Conservation (phyloP, 2,888 invertebrate species). For the Ecliptopera silaceata region DNA sequence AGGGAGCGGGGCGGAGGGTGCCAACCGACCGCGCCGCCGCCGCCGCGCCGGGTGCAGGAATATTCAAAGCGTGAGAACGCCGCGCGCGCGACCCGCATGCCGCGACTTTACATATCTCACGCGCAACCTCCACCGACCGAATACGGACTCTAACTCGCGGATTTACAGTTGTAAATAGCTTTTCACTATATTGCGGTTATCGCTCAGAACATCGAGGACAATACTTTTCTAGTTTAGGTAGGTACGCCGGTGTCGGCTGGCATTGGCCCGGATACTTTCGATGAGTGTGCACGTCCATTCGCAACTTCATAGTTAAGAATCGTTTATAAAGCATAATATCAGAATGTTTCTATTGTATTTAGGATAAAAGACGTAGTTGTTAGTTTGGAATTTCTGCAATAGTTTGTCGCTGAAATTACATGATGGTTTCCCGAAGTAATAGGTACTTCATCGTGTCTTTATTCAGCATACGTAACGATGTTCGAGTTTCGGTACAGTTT, state of each 20-base stretch:
- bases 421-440: constrained; percentile 1
- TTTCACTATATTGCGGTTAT: constrained; percentile 62
- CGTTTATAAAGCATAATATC: constrained; percentile 27
- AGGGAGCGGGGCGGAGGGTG: constrained; percentile 50
- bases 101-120: constrained; percentile 82
- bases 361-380: no score
- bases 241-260: constrained; percentile 63
- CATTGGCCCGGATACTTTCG: constrained; percentile 81
- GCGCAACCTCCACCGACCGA: constrained; percentile 73
- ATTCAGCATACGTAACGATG: no score
- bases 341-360: background rate
- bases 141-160: constrained; percentile 53
- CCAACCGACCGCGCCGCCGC: background rate
- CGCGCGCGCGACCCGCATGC: constrained; percentile 82
- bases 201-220: constrained; percentile 81
- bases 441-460: background rate
- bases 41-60: constrained; percentile 70
- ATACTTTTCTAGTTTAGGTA: constrained; percentile 83
- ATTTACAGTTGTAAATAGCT: constrained; percentile 56
- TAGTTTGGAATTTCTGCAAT: background rate
- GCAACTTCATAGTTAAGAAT: constrained; percentile 33
- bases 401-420: constrained; percentile 7
- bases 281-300: constrained; percentile 75
- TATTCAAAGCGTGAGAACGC: constrained; percentile 83
- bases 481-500: no score